Evolutionary conservation across 2,797 vertebrate genomes (phyloP).

Genomic region (Myotis findleyi): DNA sequence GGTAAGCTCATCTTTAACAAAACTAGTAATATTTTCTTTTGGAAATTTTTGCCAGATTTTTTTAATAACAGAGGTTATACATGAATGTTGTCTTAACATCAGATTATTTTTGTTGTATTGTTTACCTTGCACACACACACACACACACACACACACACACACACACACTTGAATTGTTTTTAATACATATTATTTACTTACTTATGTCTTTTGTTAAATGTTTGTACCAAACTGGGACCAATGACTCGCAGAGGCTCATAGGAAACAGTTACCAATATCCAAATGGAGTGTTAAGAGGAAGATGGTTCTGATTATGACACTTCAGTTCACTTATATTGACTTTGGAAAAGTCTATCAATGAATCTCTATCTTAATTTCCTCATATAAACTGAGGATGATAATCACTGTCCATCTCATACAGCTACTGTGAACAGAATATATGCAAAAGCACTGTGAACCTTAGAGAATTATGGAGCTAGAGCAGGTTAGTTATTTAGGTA

Average conservation of each 20-base stretch:
- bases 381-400: neutral
- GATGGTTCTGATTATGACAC: neutral
- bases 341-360: neutral
- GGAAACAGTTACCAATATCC: neutral
- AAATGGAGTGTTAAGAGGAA: neutral
- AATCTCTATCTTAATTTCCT: neutral
- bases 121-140: neutral
- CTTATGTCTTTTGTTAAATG: neutral
- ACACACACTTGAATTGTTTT: neutral
- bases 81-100: constrained; percentile 17
- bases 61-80: constrained; percentile 9
- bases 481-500: neutral
- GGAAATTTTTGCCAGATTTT: constrained; percentile 48
- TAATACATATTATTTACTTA: neutral
- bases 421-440: neutral
- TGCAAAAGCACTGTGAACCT: neutral
- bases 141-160: neutral
- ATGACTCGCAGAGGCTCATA: neutral
- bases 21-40: constrained; percentile 66
- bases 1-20: constrained; percentile 64
- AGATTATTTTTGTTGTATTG: neutral
- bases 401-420: neutral
- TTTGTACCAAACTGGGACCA: neutral
- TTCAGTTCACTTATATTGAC: neutral
- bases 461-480: neutral